Base-by-base conservation (phyloP, 2,113 vertebrate species). In the Pterocles burchelli region DNA sequence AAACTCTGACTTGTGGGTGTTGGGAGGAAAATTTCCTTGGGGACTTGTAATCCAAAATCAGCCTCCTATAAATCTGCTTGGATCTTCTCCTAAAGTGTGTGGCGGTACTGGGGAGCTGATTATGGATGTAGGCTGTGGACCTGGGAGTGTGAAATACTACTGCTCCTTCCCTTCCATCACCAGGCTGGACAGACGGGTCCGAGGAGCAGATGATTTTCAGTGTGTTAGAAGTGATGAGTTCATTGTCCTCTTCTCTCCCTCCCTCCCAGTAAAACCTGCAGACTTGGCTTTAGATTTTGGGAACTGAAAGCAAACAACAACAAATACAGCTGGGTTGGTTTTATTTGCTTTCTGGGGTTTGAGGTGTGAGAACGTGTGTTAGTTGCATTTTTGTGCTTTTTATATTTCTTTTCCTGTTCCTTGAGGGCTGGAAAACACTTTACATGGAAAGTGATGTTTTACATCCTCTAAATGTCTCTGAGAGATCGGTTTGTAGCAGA, bases 11-110 rank as follows among this genome's bases (percentile, higher is more conserved):
- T 92, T 65, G 82, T 80, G 92, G 96, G 85, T 84, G 88, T 95
- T 93, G 88, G 92, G 79, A 96, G 61, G 88, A 94, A 92, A 77
- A 96, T 96, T 93, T 97, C 95, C 96, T 91, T 88, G 78, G 93
- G 82, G 95, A 94, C 87, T 88, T 91, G 72, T 96, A 96, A 95
- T 96, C 95, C 82, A 91, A 59, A 88, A 80, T 85, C 76, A 85
- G 34, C 63, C 49, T 91, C 83, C 88, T 61, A 92, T 95, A 96
- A 96, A 96, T 97, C 93, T 96, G 45, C 88, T 93, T 92, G 79
- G 85, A 90, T 92, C 90, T 80, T 93, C 88, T 94, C 61, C 82
- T 93, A 83, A 61, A 96, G 76, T 6, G 0, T 65, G 52, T 89
- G 88, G 68, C 41, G 5, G 43, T 80, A 16, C 72, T 80, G 82